phyloP scores from a whole-genome alignment of 2,113 vertebrate genomes.

The Peromyscus polionotus region DNA sequence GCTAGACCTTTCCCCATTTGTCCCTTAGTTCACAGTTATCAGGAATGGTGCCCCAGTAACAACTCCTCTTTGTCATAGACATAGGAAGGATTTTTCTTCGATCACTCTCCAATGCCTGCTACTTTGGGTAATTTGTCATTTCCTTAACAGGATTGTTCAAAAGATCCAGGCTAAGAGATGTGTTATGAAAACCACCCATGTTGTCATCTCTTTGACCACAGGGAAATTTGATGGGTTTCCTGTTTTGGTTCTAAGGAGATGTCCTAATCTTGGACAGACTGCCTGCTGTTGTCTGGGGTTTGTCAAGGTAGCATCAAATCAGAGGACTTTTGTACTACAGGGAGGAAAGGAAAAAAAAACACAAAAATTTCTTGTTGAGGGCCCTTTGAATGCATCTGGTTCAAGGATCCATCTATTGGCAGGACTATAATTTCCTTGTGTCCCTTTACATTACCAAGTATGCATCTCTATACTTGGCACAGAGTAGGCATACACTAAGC shows the following conservation, averaged over 20 bases:
- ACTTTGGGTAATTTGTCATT: conserved; percentile 82
- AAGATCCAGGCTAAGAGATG: neutral
- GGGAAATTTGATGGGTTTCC: conserved; percentile 62
- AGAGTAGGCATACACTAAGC: neutral
- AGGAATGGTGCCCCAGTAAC: conserved; percentile 33
- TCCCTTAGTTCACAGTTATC: conserved; percentile 48
- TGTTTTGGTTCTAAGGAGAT: conserved; percentile 38
- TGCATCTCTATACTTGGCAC: neutral
- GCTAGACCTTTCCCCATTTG: conserved; percentile 59
- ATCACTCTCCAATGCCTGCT: conserved; percentile 41
- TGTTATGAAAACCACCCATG: conserved; percentile 36
- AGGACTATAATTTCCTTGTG: neutral
- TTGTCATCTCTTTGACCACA: conserved; percentile 50
- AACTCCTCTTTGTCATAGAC: conserved; percentile 55
- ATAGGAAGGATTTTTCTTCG: conserved; percentile 3
- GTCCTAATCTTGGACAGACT: conserved; percentile 1
- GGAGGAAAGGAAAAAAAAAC: neutral
- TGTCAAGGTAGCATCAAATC: conserved; percentile 27
- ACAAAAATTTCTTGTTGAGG: conserved; percentile 13
- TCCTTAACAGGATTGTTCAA: conserved; percentile 58
- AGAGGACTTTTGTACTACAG: conserved; percentile 21
- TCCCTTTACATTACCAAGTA: neutral
- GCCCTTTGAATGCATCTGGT: conserved; percentile 32
- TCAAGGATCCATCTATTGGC: neutral
- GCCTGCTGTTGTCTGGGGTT: conserved; percentile 1